phyloP scores from a whole-genome alignment of 2,797 vertebrate genomes.

The Monodelphis domestica region DNA sequence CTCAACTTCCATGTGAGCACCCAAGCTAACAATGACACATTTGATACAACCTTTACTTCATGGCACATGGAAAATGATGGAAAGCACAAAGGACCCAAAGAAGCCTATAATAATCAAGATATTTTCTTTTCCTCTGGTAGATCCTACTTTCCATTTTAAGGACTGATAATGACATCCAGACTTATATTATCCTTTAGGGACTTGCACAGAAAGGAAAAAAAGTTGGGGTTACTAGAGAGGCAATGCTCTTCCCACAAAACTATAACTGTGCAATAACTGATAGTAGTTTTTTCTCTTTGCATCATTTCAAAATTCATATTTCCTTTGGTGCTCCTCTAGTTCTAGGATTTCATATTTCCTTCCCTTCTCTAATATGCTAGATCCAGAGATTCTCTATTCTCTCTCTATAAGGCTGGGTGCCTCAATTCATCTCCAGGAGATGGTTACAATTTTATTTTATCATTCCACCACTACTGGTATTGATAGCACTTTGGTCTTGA shows the following conservation, averaged over 20 bases:
- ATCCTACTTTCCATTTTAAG: background rate
- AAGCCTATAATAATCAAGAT: background rate
- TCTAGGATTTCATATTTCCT: background rate
- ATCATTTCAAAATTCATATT: background rate
- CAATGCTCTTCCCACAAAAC: background rate
- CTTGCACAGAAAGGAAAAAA: background rate
- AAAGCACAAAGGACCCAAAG: background rate
- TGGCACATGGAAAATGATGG: background rate
- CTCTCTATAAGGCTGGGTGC: background rate
- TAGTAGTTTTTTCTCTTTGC: background rate
- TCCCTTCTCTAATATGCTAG: background rate
- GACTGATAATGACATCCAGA: background rate
- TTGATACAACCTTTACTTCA: background rate
- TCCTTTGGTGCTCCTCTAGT: background rate
- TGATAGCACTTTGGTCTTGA: background rate
- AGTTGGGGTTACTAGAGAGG: background rate
- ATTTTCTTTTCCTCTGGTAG: background rate
- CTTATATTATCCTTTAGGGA: background rate
- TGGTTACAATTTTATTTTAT: background rate
- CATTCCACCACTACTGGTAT: background rate
- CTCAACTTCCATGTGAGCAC: background rate
- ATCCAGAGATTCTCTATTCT: background rate
- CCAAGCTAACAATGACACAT: background rate
- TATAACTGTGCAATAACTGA: background rate
- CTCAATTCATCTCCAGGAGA: background rate